Evolutionary conservation across 2,888 invertebrate species (phyloP), one percentile per base, ranked within the genome.

Genomic region (Stenolophus ochropezus): DNA sequence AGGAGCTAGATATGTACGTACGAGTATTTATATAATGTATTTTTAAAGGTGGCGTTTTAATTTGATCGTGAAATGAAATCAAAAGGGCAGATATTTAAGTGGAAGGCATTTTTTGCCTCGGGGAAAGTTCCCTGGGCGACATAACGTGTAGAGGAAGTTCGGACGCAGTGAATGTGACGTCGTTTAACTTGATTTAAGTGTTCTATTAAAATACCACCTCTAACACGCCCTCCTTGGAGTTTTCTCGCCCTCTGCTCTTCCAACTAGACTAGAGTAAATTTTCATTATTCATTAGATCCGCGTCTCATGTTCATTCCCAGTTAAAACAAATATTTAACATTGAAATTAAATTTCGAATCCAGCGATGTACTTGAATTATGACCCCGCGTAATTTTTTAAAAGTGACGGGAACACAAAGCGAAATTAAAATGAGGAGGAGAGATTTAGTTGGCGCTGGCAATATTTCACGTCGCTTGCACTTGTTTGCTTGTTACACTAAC

Each of bases 401-500:
- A 69, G 56, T 77, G 75, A 56, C 75, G 21, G 20, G 18, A 61
- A 61, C 42, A 33, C 58, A 58, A 77, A 77, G 21, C 77, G 77
- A 78, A 78, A 78, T 78, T 78, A 65, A 78, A 78, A 78, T 61
- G 21, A 14, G 58, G 53, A 76, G 47, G n/a, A 58, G 33, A 69
- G 69, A 69, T 69, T 69, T 69, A 14, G 33, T 42, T 69, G 20
- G 11, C 11, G 33, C 33, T 11, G 33, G 33, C 33, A 11, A 42
- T 42, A 42, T 42, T 42, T 42, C 33, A 42, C 33, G 33, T 42
- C 33, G 6, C 11, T 11, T 42, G 33, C 33, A 42, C 33, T 42
- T 42, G 33, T 42, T 42, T 42, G 11, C 33, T 11, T 42, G 33
- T 42, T 42, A 8, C 2, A n/a, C 61, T 90, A 89, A 96, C 96